Evolutionary conservation across 2,113 vertebrate species (phyloP), one percentile per base, ranked within the genome.

Genomic region (Miniopterus natalensis): DNA sequence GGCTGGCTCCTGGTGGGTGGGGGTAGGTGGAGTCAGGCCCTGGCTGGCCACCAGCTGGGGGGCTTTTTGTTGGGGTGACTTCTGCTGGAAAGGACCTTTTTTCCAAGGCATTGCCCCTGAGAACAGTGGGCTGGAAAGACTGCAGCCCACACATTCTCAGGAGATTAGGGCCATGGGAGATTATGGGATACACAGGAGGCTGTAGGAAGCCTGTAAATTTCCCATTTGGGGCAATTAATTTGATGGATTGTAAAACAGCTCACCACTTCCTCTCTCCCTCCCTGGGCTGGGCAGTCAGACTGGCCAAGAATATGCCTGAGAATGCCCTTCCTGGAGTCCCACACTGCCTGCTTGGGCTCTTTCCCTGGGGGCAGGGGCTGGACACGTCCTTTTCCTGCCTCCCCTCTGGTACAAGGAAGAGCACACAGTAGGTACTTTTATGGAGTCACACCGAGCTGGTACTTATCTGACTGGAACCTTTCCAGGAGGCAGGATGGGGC

Each of bases 161-260:
- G 84, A 88, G 96, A 96, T 97, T 97, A 97, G 88, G 90, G 73
- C 81, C 45, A 3, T 47, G 71, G 80, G 80, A 96, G 97, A 89
- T 97, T 95, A 97, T 85, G 81, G 66, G 71, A 75, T 55, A 94
- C 71, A 20, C 75, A n/a, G 49, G 75, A 95, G 93, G 49, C 86
- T 95, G 88, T 68, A 77, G 88, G 74, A 96, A 84, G 75, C 73
- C 93, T 95, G 77, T 95, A 93, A 95, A 88, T 92, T 97, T 96
- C 95, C 92, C 95, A 96, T 97, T 97, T 95, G 78, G 81, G 88
- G 84, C 85, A 98, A 96, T 98, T 98, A 96, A 94, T 96, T 96
- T 97, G 97, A 97, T 91, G 96, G 95, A 95, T 95, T 95, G 57
- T 94, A 80, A 94, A 96, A 90, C 57, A 88, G 78, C 51, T 96